Base-by-base conservation (phyloP, 1,140 invertebrate species). In the Tribolium castaneum region DNA sequence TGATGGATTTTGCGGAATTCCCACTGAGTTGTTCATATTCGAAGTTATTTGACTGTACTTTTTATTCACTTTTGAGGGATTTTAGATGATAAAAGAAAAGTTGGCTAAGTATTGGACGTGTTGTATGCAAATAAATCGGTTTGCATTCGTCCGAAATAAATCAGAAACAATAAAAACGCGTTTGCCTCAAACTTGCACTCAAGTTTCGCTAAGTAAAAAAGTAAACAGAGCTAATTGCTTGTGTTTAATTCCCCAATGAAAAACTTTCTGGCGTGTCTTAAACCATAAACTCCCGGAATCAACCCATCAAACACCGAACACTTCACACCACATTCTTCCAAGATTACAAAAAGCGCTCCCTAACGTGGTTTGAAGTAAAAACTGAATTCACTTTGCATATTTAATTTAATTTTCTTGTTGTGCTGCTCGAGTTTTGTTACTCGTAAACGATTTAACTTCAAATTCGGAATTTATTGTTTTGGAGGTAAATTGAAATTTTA, bases 391-490 rank as follows among this genome's bases (percentile, higher is more conserved):
- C 14, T 59, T 19, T 59, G 54, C 54, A 59, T 59, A 59, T 59
- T 59, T 59, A 59, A 59, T 59, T 59, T 59, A 59, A 59, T 59
- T 59, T 59, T 25, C 19, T 25, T 59, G 54, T 59, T 59, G 54
- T 59, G 14, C 10, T 59, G 10, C 19, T 59, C 19, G 14, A 25
- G 16, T 59, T 30, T 30, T 30, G 25, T 30, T 30, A 30, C 25
- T 30, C 25, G 25, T 30, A 30, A 6, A 30, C 6, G 25, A 30
- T 30, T 30, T 30, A 45, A 9, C n/a, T 45, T 45, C n/a, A 45
- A 45, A 45, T 45, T 45, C 39, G n/a, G n/a, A 45, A 9, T 45
- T 9, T 45, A 10, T 2, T n/a, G n/a, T 45, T 45, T 45, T 45
- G 34, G 6, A 39, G 6, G 6, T 10, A 10, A 45, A 45, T 39